These are phyloP conservation scores for Lapara coniferarum DNA, from an alignment of 2,888 invertebrate genomes.

Conservation along the genomic window DNA sequence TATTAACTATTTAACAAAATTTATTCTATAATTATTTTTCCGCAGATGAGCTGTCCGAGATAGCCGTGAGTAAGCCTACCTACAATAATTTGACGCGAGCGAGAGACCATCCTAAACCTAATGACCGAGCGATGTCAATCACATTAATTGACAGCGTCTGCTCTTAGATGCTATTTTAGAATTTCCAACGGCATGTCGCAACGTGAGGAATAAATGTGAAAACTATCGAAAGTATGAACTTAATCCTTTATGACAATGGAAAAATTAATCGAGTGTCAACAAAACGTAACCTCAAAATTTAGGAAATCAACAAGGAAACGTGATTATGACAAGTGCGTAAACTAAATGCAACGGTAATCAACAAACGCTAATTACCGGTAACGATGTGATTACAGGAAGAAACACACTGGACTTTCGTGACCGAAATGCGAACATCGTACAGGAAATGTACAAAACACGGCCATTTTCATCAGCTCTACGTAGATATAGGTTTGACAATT, in stretches of 20 bases:
- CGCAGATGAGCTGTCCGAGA: constrained; percentile 41
- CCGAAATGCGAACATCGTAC: constrained; percentile 64
- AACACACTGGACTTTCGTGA: constrained; percentile 41
- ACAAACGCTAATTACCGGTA: constrained; percentile 44
- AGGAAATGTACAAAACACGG: constrained; percentile 75
- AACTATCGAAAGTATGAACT: constrained; percentile 10
- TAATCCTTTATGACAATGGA: constrained; percentile 2
- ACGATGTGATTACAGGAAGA: constrained; percentile 38
- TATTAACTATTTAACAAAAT: not conserved
- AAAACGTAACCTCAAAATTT: constrained; percentile 77
- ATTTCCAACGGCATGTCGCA: constrained; percentile 36
- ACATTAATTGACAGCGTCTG: constrained; percentile 79
- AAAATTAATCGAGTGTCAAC: constrained; percentile 66
- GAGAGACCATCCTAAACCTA: constrained; percentile 50
- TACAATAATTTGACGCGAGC: constrained; percentile 31
- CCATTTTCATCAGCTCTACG: constrained; percentile 72
- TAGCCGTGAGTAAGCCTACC: constrained; percentile 44
- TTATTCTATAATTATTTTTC: constrained; percentile 1
- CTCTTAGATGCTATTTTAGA: constrained; percentile 44
- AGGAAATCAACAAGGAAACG: constrained; percentile 74
- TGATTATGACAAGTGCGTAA: constrained; percentile 61
- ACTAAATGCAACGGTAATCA: constrained; percentile 40
- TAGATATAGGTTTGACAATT: constrained; percentile 60
- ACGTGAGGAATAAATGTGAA: constrained; percentile 35
- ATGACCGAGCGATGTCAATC: constrained; percentile 79